A percentile compares a stretch with the other conserved stretches of the same genome.
These are phyloP conservation scores for Tadarida brasiliensis DNA, from an alignment of 2,797 vertebrate species.

Conservation along the genomic window DNA sequence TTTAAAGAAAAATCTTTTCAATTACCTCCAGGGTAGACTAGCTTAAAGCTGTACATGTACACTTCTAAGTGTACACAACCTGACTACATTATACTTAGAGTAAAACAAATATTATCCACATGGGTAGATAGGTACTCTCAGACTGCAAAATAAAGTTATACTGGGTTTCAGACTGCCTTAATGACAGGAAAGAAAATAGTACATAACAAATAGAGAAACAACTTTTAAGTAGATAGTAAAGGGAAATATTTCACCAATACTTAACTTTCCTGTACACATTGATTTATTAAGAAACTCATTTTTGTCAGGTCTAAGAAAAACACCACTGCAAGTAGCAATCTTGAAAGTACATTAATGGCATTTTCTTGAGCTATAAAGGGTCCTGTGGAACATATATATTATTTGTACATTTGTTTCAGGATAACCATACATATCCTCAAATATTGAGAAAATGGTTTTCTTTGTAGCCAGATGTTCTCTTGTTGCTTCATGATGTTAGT, in stretches of 20 bases:
- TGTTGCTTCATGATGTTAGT: not conserved
- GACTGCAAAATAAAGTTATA: not conserved
- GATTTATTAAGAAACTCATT: constrained; percentile 41
- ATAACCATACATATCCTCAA: constrained; percentile 6
- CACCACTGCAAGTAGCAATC: constrained; percentile 2
- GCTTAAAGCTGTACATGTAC: not conserved
- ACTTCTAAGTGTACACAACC: not conserved
- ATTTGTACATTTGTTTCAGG: constrained; percentile 50
- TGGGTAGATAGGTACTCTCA: not conserved
- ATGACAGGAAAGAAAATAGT: not conserved
- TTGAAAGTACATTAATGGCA: constrained; percentile 35
- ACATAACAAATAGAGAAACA: not conserved
- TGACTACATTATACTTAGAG: not conserved
- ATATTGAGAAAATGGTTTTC: constrained; percentile 20
- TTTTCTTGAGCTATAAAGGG: constrained; percentile 58
- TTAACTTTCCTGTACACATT: constrained; percentile 1
- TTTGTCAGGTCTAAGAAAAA: constrained; percentile 55
- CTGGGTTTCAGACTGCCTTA: not conserved
- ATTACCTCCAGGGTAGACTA: not conserved
- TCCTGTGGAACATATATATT: constrained; percentile 14
- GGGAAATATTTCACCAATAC: constrained; percentile 40
- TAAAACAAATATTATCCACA: not conserved
- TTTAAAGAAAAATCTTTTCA: constrained; percentile 25
- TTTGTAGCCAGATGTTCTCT: not conserved
- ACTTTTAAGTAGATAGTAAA: not conserved